Evolutionary conservation across 2,113 vertebrate genomes (phyloP).

Genomic region (Lasiurus borealis): DNA sequence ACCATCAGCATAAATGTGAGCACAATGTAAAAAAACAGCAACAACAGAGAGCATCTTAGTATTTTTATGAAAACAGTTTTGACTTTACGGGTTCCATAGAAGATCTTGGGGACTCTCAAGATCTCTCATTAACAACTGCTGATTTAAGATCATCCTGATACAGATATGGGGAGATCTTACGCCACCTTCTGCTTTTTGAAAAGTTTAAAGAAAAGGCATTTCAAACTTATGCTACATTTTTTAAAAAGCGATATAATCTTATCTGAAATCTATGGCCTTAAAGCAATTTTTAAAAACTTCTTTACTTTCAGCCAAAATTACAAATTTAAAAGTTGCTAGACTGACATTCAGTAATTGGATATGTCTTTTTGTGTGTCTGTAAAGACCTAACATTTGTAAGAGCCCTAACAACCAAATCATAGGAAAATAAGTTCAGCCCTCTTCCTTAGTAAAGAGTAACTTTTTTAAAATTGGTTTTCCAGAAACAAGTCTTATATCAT

Average conservation of each 20-base stretch:
- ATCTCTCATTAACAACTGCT: background rate
- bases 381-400: background rate
- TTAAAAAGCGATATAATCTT: background rate
- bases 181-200: background rate
- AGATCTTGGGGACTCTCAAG: background rate
- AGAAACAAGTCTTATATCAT: background rate
- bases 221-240: background rate
- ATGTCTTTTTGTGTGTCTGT: background rate
- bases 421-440: constrained; percentile 32
- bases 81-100: background rate
- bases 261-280: background rate
- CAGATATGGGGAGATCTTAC: background rate
- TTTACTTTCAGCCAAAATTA: constrained; percentile 23
- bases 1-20: background rate
- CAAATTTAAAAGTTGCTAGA: background rate
- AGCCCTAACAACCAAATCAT: background rate
- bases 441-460: background rate
- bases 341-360: background rate
- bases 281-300: background rate
- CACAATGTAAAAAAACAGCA: background rate
- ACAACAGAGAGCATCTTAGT: background rate
- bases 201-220: background rate
- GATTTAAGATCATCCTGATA: background rate
- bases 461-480: constrained; percentile 11
- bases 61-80: background rate